Conservation (phyloP, 2,797 vertebrate species). For the Chaetophractus vellerosus region DNA sequence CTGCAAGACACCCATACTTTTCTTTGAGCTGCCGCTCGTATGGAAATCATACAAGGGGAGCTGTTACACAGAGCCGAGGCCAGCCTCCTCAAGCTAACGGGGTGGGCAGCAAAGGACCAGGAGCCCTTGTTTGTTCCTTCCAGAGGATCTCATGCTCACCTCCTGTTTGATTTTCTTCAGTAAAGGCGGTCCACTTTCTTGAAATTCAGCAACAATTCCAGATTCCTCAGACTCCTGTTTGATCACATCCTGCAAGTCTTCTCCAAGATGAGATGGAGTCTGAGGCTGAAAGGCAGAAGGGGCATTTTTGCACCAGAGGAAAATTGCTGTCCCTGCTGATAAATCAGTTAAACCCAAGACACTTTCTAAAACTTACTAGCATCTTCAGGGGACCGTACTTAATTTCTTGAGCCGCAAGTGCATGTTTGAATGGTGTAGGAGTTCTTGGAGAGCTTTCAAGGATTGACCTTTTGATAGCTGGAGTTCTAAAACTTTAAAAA, state of each 20-base stretch:
- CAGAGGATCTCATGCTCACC: slow-evolving; percentile 88
- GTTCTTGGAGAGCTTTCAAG: slow-evolving; percentile 96
- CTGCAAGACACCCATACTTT: neutral
- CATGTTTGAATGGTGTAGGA: slow-evolving; percentile 96
- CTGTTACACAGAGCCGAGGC: neutral
- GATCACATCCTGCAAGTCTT: slow-evolving; percentile 95
- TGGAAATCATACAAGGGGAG: neutral
- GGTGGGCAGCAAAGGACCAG: neutral
- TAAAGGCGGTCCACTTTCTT: slow-evolving; percentile 93
- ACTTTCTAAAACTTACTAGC: slow-evolving; percentile 92
- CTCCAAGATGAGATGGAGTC: slow-evolving; percentile 93
- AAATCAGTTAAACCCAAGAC: slow-evolving; percentile 73
- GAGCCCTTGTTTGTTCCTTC: neutral
- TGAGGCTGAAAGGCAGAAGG: slow-evolving; percentile 91
- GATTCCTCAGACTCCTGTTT: slow-evolving; percentile 98
- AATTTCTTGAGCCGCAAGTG: slow-evolving; percentile 94
- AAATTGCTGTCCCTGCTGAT: slow-evolving; percentile 66
- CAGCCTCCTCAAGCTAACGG: neutral
- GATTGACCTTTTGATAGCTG: slow-evolving; percentile 96
- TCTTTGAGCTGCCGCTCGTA: neutral
- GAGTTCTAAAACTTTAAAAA: slow-evolving; percentile 95
- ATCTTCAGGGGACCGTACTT: slow-evolving; percentile 96
- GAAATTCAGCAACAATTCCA: slow-evolving; percentile 92
- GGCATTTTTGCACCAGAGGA: slow-evolving; percentile 79
- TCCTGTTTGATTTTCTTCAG: slow-evolving; percentile 99